Percentiles rank a stretch among this genome's conserved stretches.
These are phyloP conservation scores for Odontamblyopus lacepedii DNA, from an alignment of 2,797 vertebrate species.

Conservation along the genomic window DNA sequence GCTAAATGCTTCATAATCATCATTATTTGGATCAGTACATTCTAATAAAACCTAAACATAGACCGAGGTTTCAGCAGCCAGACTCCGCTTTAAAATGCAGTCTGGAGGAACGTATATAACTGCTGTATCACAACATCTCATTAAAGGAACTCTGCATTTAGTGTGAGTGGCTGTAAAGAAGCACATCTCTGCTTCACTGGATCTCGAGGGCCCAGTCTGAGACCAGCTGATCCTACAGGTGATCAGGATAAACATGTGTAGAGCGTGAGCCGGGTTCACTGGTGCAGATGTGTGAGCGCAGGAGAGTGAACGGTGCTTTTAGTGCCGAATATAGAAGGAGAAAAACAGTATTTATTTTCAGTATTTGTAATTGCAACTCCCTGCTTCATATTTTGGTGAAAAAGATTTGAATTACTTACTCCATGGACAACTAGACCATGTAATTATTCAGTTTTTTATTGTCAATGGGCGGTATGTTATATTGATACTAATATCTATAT, in stretches of 20 bases:
- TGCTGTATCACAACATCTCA: constrained; percentile 31
- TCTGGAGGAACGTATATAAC: constrained; percentile 29
- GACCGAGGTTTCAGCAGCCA: neutral
- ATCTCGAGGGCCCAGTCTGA: neutral
- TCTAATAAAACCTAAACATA: too few species aligned
- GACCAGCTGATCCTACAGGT: neutral
- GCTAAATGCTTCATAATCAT: neutral
- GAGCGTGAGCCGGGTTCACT: too few species aligned
- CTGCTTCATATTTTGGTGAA: neutral
- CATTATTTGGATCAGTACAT: neutral
- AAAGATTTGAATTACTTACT: too few species aligned
- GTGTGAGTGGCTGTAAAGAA: constrained; percentile 7
- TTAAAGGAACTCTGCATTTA: constrained; percentile 5
- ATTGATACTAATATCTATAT: too few species aligned
- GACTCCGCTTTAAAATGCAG: neutral
- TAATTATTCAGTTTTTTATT: too few species aligned
- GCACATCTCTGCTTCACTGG: constrained; percentile 4
- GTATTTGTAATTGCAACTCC: neutral
- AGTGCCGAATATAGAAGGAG: neutral
- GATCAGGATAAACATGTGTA: neutral
- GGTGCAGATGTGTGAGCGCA: too few species aligned
- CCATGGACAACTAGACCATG: too few species aligned
- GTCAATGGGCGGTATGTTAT: too few species aligned
- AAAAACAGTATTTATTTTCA: neutral
- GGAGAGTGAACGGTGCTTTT: neutral